phyloP scores from a whole-genome alignment of 2,888 invertebrate species.

The Xiphydria camelus region DNA sequence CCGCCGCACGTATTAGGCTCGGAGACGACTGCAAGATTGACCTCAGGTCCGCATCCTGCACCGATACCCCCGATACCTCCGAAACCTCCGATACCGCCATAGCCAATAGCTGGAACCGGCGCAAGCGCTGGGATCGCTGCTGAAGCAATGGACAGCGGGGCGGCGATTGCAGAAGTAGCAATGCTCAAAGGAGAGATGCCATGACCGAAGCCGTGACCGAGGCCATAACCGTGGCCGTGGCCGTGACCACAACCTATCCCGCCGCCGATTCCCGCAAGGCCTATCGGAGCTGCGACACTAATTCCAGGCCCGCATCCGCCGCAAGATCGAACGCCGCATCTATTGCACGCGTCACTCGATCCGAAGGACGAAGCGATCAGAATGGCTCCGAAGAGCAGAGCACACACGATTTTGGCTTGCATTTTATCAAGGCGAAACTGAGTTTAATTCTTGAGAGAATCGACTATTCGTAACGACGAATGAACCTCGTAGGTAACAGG shows the following conservation, averaged over 20 bases:
- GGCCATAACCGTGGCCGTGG: not conserved
- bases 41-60: not conserved
- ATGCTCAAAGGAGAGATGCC: not conserved
- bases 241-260: not conserved
- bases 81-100: not conserved
- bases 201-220: not conserved
- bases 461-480: no score
- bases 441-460: no score
- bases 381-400: slow-evolving; percentile 10
- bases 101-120: not conserved
- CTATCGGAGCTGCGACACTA: no score
- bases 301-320: not conserved
- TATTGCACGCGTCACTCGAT: slow-evolving; percentile 17
- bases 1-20: not conserved
- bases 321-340: slow-evolving; percentile 10
- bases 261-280: not conserved
- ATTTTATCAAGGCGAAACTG: slow-evolving; percentile 15
- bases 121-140: no score
- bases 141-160: not conserved
- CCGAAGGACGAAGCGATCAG: slow-evolving; percentile 13
- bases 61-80: not conserved
- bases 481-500: no score
- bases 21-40: no score
- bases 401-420: slow-evolving; percentile 16
- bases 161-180: not conserved